phyloP scores from a whole-genome alignment of 2,113 vertebrate genomes.

The Callipepla californica region DNA sequence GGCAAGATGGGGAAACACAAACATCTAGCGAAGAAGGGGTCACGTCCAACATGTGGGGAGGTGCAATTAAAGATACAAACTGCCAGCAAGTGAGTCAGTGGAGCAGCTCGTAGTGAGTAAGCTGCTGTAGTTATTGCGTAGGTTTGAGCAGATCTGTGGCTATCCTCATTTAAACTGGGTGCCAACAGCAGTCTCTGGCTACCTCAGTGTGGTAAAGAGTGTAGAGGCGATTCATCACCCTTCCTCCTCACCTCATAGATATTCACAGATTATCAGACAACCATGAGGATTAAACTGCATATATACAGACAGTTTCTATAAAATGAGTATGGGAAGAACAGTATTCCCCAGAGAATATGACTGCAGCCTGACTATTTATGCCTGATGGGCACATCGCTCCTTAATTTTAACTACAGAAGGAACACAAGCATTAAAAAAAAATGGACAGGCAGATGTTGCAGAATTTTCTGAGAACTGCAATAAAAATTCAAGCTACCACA shows the following conservation, averaged over 20 bases:
- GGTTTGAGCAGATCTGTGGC: not conserved
- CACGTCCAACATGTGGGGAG: not conserved
- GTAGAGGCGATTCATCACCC: not conserved
- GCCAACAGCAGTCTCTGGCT: not conserved
- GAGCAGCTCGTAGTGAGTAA: not conserved
- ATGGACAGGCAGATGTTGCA: conserved; percentile 3
- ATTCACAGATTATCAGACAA: conserved; percentile 14
- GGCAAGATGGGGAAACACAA: not conserved
- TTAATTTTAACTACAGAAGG: conserved; percentile 46
- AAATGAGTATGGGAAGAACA: conserved; percentile 10
- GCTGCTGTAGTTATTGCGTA: not conserved
- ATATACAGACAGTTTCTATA: not conserved
- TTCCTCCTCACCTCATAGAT: not conserved
- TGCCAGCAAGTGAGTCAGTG: not conserved
- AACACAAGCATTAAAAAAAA: not conserved
- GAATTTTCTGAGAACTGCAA: not conserved
- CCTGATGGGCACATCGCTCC: conserved; percentile 28
- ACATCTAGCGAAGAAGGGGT: not conserved
- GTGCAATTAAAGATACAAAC: not conserved
- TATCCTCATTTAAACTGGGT: not conserved
- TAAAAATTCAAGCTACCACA: not conserved
- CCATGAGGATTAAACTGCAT: not conserved
- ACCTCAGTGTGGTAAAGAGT: not conserved
- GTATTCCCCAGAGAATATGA: not conserved
- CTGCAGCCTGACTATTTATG: conserved; percentile 53